Evolutionary conservation across 2,888 invertebrate genomes (phyloP), one percentile per base, ranked within the genome.

Genomic region (Atrina japonica): DNA sequence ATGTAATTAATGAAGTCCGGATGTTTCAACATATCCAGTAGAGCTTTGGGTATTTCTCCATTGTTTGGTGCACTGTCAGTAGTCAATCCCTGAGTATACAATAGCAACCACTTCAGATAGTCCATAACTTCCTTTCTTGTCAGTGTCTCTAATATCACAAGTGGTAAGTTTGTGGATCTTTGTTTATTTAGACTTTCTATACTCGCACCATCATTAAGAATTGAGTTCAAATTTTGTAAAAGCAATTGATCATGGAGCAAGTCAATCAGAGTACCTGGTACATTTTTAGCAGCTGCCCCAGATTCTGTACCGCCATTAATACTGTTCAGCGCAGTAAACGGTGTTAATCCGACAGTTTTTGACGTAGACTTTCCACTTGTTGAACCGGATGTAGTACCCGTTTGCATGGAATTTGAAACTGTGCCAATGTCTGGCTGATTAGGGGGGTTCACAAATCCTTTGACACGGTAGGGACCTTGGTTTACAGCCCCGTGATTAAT

Each of bases 1-100:
- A 61, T 61, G 43, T 49, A 61, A 16, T 30, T 27, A 30, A 61
- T 27, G 25, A 61, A 61, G 25, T 47, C 35, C 14, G 41, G 41
- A 35, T 49, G 29, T 21, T 61, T 61, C 30, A 61, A 18, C n/a
- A 61, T 35, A 30, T 47, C 35, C 35, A 43, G 23, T n/a, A 61
- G 47, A 14, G 45, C 49, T 29, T 2, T 25, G 18, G 61, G 61
- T n/a, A 49, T 23, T 30, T 49, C 23, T 3, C 18, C 53, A 27
- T 23, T 53, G 27, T 29, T 27, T n/a, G 56, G 40, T 35, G 18
- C 5, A 7, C 35, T 21, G 18, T 35, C 14, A 6, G 35, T 7
- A 11, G 35, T 35, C 35, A 35, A 5, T 5, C 35, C 35, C 35
- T 35, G 35, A 35, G 35, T 35, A 35, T 35, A 35, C 35, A 35